Evolutionary conservation across 2,888 invertebrate species (phyloP), one percentile per base, ranked within the genome.

Genomic region (Nineta flava): DNA sequence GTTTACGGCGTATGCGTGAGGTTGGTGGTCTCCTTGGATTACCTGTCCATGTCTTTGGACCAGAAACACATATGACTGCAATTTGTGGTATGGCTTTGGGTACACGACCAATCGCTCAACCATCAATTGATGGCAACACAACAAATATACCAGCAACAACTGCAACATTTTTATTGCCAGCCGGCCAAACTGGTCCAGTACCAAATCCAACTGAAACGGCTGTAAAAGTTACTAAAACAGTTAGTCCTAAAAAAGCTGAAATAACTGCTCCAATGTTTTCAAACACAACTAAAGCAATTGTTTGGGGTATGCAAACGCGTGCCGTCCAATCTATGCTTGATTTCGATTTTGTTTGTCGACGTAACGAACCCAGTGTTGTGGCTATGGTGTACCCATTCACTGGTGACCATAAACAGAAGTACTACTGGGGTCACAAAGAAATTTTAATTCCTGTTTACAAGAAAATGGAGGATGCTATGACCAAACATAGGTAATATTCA

Each of bases 41-140:
- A 58, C 95, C 96, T 0, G 76, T 97, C 58, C 82, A 85, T 66
- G 97, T 99, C 46, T 99, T 96, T 65, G 99, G 99, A 0, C 97
- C 99, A 0, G 99, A 99, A 69, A 93, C 93, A 6, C 96, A 96
- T 70, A 99, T 99, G 99, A 99, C 99, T 0, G 83, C 95, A n/a
- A 96, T 99, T 60, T 96, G 96, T 54, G 93, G 94, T 2, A 93
- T 97, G 79, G 99, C 99, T 2, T 71, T 99, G 50, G 96, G 96
- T 15, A 90, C 87, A 58, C 71, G 83, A 40, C 78, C 87, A 12
- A 85, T 96, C 55, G 92, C 94, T 1, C 74, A 77, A 54, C 77
- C 78, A 35, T 77, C 77, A 50, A 73, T 73, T 54, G 65, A 76
- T 21, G 71, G 71, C 61, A 70, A 66, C 60, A 71, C 71, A 61